Percentiles rank a stretch among this genome's conserved stretches.
Evolutionary conservation across 2,888 invertebrate species (phyloP).

Genomic region (Thereva nobilitata): DNA sequence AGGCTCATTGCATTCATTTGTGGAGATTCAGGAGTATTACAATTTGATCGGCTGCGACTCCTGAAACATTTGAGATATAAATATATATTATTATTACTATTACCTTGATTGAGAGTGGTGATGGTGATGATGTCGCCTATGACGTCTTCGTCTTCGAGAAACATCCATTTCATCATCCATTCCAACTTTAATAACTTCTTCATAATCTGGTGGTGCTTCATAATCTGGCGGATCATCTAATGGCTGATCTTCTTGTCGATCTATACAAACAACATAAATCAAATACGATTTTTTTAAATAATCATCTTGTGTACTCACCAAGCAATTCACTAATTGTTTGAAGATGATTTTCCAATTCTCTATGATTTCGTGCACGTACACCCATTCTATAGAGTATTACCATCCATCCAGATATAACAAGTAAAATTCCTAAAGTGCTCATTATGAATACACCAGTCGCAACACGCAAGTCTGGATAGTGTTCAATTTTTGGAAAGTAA

Average conservation of each 20-base stretch:
- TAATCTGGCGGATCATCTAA: slow-evolving; percentile 67
- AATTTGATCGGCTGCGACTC: slow-evolving; percentile 1
- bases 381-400: slow-evolving; percentile 68
- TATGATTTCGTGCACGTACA: slow-evolving; percentile 64
- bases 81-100: background rate
- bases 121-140: slow-evolving; percentile 38
- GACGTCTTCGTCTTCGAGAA: slow-evolving; percentile 39
- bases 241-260: slow-evolving; percentile 58
- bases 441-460: slow-evolving; percentile 68
- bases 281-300: background rate
- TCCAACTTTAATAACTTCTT: slow-evolving; percentile 66
- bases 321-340: slow-evolving; percentile 71
- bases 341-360: slow-evolving; percentile 68
- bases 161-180: slow-evolving; percentile 58
- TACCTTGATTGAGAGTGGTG: slow-evolving; percentile 4
- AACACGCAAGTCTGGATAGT: slow-evolving; percentile 68
- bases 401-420: slow-evolving; percentile 66
- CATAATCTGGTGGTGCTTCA: slow-evolving; percentile 73
- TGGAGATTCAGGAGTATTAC: background rate
- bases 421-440: slow-evolving; percentile 66
- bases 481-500: slow-evolving; percentile 70
- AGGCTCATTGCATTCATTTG: background rate
- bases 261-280: slow-evolving; percentile 54
- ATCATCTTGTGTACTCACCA: slow-evolving; percentile 55
- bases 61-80: background rate